Percentiles rank a stretch among this genome's conserved stretches.
Evolutionary conservation across 2,888 invertebrate species (phyloP).

Genomic region (Brachyptera putata): DNA sequence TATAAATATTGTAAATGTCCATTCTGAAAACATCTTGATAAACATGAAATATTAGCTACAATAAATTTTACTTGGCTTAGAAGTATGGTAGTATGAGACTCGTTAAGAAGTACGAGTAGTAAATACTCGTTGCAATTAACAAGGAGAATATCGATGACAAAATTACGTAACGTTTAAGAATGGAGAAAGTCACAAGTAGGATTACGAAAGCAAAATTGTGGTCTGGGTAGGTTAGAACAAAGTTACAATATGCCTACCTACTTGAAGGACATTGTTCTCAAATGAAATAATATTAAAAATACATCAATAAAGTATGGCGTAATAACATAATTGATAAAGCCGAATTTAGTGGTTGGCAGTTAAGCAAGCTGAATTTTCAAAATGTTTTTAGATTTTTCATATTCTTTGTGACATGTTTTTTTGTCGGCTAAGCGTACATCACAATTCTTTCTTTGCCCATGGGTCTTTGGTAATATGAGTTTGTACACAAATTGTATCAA

Average conservation of each 20-base stretch:
- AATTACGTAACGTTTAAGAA: background rate
- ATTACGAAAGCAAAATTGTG: no score
- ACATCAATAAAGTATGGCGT: no score
- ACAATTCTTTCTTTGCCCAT: constrained; percentile 13
- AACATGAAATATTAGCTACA: constrained; percentile 6
- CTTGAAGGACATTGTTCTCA: no score
- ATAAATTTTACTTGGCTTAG: background rate
- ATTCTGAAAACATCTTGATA: constrained; percentile 13
- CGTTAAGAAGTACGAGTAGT: background rate
- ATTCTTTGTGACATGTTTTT: background rate
- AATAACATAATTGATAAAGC: no score
- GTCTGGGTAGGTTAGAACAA: no score
- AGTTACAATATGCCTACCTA: no score
- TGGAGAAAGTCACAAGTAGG: background rate
- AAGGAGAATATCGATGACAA: background rate
- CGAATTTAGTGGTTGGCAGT: no score
- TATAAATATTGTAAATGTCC: constrained; percentile 10
- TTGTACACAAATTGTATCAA: constrained; percentile 14
- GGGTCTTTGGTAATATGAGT: constrained; percentile 21
- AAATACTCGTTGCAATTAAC: background rate
- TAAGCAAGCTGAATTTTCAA: no score
- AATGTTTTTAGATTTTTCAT: background rate
- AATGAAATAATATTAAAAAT: no score
- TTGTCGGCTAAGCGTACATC: constrained; percentile 13
- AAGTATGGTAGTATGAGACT: background rate